Evolutionary conservation across 2,888 invertebrate species (phyloP), one percentile per base, ranked within the genome.

Genomic region (Cephus pygmeus): DNA sequence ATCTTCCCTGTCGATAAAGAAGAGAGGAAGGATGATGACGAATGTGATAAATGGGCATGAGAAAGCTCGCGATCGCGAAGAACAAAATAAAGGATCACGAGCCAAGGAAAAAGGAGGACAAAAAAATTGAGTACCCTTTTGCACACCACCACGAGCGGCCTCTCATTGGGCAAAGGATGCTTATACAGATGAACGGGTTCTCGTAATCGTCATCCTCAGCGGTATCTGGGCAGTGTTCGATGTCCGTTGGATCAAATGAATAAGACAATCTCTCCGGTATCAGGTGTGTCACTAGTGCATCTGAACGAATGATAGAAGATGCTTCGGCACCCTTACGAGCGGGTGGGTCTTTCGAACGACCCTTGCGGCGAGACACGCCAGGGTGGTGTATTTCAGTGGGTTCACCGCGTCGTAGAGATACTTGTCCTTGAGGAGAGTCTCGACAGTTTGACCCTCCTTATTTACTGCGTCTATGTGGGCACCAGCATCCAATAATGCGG

Each of bases 381-480:
- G 94, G 80, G 95, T 95, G 73, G 96, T 95, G 91, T 96, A 96
- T 83, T 95, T 94, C 75, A 97, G 93, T 11, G 96, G 95, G 92
- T 96, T 96, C 73, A 96, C 94, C 82, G 96, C 93, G 85, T 95
- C 92, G 83, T 94, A 93, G 77, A 95, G 92, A 82, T 92, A 92
- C 87, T 95, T 95, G 73, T 92, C 89, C 76, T 93, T 93, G 77
- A 96, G 92, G 82, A 97, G 92, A 82, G 94, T 93, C 83, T 95
- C 94, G 85, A 97, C 96, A 0, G 97, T 96, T 81, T 95, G 94
- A 56, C 96, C 96, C 83, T 94, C 93, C 90, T 94, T 93, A 93
- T 97, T 96, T 85, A 96, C 95, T 73, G 95, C 94, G 92, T 97
- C 97, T 81, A 97, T 93, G 92, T 98, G 97, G 0, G 97, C 97